Conservation (phyloP, 2,888 invertebrate species). For the Caprella mutica region DNA sequence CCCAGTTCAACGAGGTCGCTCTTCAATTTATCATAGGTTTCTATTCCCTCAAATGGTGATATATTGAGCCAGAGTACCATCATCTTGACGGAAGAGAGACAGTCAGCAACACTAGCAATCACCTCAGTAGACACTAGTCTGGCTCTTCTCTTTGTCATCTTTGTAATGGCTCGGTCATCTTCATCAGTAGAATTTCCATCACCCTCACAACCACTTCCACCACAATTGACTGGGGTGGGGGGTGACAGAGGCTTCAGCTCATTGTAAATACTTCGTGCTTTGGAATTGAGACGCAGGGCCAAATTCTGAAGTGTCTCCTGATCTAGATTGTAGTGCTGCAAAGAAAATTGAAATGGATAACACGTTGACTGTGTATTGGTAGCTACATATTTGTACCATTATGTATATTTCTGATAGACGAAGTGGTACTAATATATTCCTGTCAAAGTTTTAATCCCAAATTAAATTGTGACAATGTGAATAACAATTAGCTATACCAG, state of each 20-base stretch:
- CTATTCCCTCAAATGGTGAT: conserved; percentile 48
- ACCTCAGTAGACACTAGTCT: conserved; percentile 56
- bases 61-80: conserved; percentile 84
- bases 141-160: conserved; percentile 14
- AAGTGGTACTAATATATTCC: too few species aligned
- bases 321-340: conserved; percentile 77
- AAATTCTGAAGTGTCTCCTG: conserved; percentile 83
- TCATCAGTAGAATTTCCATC: conserved; percentile 1
- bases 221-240: conserved; percentile 8
- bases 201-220: conserved; percentile 20
- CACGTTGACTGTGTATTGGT: too few species aligned
- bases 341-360: too few species aligned
- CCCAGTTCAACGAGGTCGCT: conserved; percentile 61
- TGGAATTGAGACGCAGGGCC: conserved; percentile 70
- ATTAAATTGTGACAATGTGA: too few species aligned
- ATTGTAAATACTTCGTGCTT: conserved; percentile 63
- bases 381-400: too few species aligned
- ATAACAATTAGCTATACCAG: too few species aligned
- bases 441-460: too few species aligned
- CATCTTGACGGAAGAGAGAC: conserved; percentile 71
- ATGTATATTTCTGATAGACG: too few species aligned
- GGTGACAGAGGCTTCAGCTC: conserved; percentile 42
- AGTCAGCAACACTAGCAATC: conserved; percentile 71
- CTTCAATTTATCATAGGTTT: conserved; percentile 57
- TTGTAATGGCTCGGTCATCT: conserved; percentile 9